A percentile compares a stretch with the other conserved stretches of the same genome.
Evolutionary conservation across 23 tunicate genomes (phyloP).

Genomic region (Styela clava): DNA sequence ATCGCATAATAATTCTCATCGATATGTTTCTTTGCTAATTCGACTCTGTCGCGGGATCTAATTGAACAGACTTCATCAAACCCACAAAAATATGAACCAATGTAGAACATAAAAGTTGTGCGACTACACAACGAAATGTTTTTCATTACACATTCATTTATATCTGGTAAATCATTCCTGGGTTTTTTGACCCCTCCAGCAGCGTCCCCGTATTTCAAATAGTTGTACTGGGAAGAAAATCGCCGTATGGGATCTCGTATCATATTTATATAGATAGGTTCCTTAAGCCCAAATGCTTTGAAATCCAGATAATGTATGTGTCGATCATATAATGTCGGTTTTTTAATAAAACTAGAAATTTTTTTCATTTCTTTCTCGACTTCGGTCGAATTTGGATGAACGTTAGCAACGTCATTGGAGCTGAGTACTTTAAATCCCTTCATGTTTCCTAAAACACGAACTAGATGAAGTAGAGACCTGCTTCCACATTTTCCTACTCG

Average conservation of each 20-base stretch:
- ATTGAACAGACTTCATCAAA: not conserved
- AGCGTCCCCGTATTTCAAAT: not conserved
- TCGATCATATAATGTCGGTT: not conserved
- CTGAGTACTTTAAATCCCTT: not conserved
- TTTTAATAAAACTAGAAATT: not conserved
- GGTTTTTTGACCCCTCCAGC: slow-evolving; percentile 10
- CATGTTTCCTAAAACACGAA: not conserved
- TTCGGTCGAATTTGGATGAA: slow-evolving; percentile 25
- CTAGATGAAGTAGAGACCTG: not conserved
- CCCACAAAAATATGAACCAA: slow-evolving; percentile 35
- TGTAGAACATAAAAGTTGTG: slow-evolving; percentile 48
- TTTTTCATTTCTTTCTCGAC: not conserved
- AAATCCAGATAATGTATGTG: not conserved
- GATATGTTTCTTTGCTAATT: slow-evolving; percentile 26
- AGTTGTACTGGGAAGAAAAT: slow-evolving; percentile 9
- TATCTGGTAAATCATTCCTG: slow-evolving; percentile 23
- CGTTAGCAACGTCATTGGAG: not conserved
- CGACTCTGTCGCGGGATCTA: not conserved
- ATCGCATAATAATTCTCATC: slow-evolving; percentile 8
- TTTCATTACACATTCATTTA: slow-evolving; percentile 68
- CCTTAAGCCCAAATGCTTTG: not conserved
- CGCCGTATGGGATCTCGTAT: slow-evolving; percentile 1
- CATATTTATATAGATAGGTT: not conserved
- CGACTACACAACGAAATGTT: slow-evolving; percentile 52
- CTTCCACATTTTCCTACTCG: not conserved